Evolutionary conservation across 2,888 invertebrate species (phyloP).

Genomic region (Ennomos fuscantarius): DNA sequence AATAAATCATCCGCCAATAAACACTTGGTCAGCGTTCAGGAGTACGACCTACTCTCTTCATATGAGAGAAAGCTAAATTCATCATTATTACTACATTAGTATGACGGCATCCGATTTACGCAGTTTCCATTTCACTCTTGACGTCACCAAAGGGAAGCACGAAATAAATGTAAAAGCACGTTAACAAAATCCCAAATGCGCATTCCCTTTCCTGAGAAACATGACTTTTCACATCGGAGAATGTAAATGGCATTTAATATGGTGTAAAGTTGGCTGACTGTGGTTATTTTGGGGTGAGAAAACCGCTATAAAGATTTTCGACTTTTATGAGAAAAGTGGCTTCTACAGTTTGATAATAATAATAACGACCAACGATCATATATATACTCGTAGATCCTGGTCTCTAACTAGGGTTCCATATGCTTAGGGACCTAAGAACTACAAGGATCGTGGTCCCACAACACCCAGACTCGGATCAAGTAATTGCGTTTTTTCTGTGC

Average conservation of each 20-base stretch:
- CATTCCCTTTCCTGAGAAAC: slow-evolving; percentile 39
- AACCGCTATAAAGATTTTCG: slow-evolving; percentile 2
- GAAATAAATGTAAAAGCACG: slow-evolving; percentile 44
- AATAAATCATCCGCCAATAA: too few species aligned
- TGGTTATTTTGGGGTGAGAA: slow-evolving; percentile 17
- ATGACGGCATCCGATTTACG: slow-evolving; percentile 22
- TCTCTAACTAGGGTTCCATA: too few species aligned
- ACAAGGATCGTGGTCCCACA: too few species aligned
- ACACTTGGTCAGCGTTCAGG: too few species aligned
- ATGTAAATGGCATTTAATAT: slow-evolving; percentile 51
- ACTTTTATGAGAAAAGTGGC: background rate
- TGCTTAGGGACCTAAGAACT: too few species aligned
- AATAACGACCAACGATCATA: too few species aligned
- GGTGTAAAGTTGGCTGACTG: slow-evolving; percentile 24
- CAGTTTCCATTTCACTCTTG: slow-evolving; percentile 29
- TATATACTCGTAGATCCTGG: too few species aligned
- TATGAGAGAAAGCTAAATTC: too few species aligned
- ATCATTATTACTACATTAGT: slow-evolving; percentile 4
- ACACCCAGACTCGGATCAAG: too few species aligned
- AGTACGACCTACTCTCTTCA: too few species aligned
- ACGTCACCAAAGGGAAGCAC: slow-evolving; percentile 32
- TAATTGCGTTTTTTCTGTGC: too few species aligned
- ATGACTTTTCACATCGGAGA: slow-evolving; percentile 52
- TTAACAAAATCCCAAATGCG: slow-evolving; percentile 51
- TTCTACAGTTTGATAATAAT: too few species aligned